Base-by-base conservation (phyloP, 2,888 invertebrate species). In the Subacronicta megacephala region DNA sequence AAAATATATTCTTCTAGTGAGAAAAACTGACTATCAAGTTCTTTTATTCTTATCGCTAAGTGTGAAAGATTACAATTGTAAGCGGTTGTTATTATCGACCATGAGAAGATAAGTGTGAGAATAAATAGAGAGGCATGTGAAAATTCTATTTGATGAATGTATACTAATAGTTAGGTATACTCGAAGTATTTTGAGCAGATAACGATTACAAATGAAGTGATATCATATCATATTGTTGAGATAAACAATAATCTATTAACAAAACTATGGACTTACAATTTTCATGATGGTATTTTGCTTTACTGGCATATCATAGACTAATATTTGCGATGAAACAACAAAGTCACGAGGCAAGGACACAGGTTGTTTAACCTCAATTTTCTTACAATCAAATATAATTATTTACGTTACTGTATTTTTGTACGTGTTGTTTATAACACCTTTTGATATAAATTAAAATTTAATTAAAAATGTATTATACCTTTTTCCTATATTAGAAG, bases 101-200 rank as follows among this genome's bases (percentile, higher is more conserved):
- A 64, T 77, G 78, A 77, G 74, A 70, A 70, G 79, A 81, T 80
- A 81, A 80, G 65, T 83, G 82, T 87, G 87, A 68, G 85, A 88
- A 85, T 59, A 81, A 78, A 84, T 67, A 73, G 67, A 79, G 71
- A 50, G 51, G 70, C 80, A 83, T 82, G 84, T 75, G 85, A 85
- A 85, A 72, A 80, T 73, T 15, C 56, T 65, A 60, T 60, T 66
- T 65, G 66, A 54, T 62, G 57, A 49, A 61, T 60, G 42, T 43
- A 43, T 45, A 33, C 50, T 31, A 46, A 38, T 31, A 37, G 44
- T n/a, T 37, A 16, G 44, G 13, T 37, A 16, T 41, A 26, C 20
- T 36, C 17, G 15, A 35, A 60, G 43, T 47, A 65, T 54, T 50
- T 60, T 46, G 54, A 59, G 35, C 33, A 63, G 20, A 17, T 47